These are phyloP conservation scores for Spermophilus dauricus DNA, from an alignment of 2,113 vertebrate genomes.

Conservation along the genomic window DNA sequence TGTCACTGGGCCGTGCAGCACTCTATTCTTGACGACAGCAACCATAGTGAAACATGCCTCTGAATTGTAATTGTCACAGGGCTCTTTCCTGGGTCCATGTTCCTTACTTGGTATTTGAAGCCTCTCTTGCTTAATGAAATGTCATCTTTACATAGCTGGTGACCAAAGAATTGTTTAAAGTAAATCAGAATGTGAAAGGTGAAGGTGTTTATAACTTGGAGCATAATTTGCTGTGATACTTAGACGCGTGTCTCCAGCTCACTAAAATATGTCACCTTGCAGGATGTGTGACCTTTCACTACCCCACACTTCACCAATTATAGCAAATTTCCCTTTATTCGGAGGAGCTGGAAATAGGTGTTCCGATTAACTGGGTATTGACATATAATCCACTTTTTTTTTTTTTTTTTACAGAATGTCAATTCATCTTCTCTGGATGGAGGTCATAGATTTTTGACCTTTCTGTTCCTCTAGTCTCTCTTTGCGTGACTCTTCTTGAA, in stretches of 20 bases:
- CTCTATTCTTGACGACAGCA: background rate
- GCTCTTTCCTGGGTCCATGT: conserved; percentile 40
- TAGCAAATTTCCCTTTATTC: conserved; percentile 46
- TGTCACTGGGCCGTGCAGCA: background rate
- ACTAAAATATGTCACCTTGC: conserved; percentile 58
- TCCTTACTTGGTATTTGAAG: conserved; percentile 51
- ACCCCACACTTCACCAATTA: conserved; percentile 13
- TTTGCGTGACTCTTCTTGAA: conserved; percentile 28
- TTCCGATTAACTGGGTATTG: conserved; percentile 56
- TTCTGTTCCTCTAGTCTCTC: background rate
- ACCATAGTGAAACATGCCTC: background rate
- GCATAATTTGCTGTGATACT: conserved; percentile 69
- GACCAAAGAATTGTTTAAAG: conserved; percentile 76
- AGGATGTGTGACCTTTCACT: conserved; percentile 73
- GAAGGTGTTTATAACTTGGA: conserved; percentile 52
- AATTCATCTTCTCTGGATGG: background rate
- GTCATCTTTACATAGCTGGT: conserved; percentile 76
- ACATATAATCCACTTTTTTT: background rate
- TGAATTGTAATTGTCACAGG: background rate
- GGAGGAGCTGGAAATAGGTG: background rate
- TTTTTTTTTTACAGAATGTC: conserved; percentile 4
- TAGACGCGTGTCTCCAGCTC: conserved; percentile 33
- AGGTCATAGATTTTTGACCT: background rate
- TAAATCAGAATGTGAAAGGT: conserved; percentile 63
- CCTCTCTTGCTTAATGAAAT: conserved; percentile 77